Evolutionary conservation across 2,888 invertebrate genomes (phyloP).

Genomic region (Digitonthophagus gazella): DNA sequence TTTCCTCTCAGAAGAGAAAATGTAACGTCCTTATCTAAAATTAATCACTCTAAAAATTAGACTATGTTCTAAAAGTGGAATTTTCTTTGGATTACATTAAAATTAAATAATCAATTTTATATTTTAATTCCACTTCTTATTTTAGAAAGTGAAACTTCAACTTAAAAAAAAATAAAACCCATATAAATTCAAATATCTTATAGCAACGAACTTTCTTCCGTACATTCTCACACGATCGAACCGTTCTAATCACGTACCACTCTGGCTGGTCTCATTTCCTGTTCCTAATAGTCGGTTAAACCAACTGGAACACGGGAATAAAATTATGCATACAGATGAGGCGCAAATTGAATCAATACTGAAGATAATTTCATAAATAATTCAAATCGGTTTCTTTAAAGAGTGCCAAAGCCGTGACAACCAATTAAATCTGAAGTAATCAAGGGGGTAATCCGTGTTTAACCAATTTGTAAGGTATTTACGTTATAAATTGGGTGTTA

Average conservation of each 20-base stretch:
- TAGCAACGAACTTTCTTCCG: not conserved
- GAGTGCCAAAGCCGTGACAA: not conserved
- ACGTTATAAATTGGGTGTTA: too few species aligned
- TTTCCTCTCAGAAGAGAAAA: too few species aligned
- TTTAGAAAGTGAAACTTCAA: not conserved
- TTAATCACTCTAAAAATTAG: too few species aligned
- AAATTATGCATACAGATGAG: not conserved
- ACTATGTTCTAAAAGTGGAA: too few species aligned
- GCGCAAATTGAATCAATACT: not conserved
- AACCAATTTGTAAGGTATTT: too few species aligned
- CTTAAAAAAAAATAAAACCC: not conserved
- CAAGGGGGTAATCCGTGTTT: too few species aligned
- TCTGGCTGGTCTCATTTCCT: not conserved
- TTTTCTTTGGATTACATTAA: too few species aligned
- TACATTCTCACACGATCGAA: not conserved
- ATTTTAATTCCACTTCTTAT: too few species aligned
- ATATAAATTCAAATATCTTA: not conserved
- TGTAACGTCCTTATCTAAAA: too few species aligned
- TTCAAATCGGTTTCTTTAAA: not conserved
- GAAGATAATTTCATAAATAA: not conserved
- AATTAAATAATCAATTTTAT: too few species aligned
- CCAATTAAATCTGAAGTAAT: not conserved
- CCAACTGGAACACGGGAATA: not conserved
- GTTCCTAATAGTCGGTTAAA: not conserved
- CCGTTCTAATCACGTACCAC: not conserved